phyloP scores from a whole-genome alignment of 2,888 invertebrate genomes.

The Acrobasis suavella region DNA sequence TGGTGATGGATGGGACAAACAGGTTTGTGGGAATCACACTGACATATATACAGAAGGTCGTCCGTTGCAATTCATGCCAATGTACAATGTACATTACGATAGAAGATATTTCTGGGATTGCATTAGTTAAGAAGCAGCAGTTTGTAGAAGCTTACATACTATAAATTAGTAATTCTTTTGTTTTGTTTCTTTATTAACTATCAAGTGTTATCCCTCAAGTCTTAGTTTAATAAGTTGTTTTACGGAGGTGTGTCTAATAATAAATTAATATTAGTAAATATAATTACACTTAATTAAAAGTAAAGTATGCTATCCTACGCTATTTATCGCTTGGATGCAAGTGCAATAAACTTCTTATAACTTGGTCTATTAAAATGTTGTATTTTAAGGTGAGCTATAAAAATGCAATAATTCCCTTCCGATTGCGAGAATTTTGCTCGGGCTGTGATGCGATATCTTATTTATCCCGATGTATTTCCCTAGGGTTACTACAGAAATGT shows the following conservation, averaged over 20 bases:
- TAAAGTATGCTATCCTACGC: too few species aligned
- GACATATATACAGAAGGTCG: conserved; percentile 7
- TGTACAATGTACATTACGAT: not conserved
- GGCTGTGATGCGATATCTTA: conserved; percentile 7
- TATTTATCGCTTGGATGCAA: too few species aligned
- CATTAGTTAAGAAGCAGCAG: too few species aligned
- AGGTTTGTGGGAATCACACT: conserved; percentile 12
- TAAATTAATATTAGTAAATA: too few species aligned
- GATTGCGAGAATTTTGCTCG: not conserved
- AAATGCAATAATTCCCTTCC: conserved; percentile 1
- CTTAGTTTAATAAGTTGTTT: too few species aligned
- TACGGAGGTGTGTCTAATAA: too few species aligned
- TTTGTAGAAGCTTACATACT: too few species aligned
- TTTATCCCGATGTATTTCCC: conserved; percentile 4
- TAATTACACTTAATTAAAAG: too few species aligned
- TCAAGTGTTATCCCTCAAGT: too few species aligned
- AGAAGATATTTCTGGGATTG: not conserved
- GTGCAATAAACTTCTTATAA: too few species aligned
- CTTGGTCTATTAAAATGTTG: not conserved
- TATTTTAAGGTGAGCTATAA: not conserved
- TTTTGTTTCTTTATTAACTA: too few species aligned
- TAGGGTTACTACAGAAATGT: not conserved
- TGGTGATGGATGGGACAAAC: conserved; percentile 27
- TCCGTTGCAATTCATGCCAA: not conserved
- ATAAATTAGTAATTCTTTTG: too few species aligned